Evolutionary conservation across 2,113 vertebrate genomes (phyloP).

Genomic region (Cyanoderma ruficeps): DNA sequence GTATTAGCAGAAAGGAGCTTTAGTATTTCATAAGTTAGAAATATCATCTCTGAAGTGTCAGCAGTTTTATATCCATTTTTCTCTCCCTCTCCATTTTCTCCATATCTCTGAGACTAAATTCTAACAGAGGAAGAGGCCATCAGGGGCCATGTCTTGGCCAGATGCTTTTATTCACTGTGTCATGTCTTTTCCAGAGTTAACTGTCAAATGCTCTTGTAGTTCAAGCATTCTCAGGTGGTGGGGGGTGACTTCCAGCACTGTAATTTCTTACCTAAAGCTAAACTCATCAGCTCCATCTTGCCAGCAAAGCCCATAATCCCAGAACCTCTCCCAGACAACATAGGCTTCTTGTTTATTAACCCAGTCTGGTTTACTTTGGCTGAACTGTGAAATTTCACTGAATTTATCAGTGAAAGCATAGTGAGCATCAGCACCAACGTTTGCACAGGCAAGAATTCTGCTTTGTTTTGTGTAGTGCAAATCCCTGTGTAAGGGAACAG

Average conservation of each 20-base stretch:
- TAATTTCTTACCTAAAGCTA: background rate
- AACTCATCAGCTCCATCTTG: background rate
- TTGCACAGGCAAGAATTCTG: accelerated
- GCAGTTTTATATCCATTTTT: constrained; percentile 59
- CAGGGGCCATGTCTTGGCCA: constrained; percentile 40
- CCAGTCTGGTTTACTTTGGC: background rate
- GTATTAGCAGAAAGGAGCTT: constrained; percentile 44
- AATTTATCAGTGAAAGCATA: accelerated
- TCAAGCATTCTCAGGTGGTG: background rate
- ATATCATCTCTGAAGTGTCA: constrained; percentile 47
- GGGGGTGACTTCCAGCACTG: background rate
- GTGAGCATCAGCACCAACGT: accelerated
- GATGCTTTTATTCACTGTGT: constrained; percentile 45
- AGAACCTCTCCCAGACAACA: background rate
- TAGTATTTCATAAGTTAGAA: constrained; percentile 56
- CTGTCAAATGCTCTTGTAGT: constrained; percentile 22
- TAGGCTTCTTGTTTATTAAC: background rate
- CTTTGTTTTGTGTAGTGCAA: background rate
- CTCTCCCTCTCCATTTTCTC: constrained; percentile 40
- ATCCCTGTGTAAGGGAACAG: background rate
- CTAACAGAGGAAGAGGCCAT: constrained; percentile 39
- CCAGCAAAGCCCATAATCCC: background rate
- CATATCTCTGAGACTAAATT: background rate
- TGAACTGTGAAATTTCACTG: background rate
- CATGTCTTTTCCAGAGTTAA: constrained; percentile 26